Conservation (phyloP, 2,113 vertebrate species). For the Empidonax traillii region DNA sequence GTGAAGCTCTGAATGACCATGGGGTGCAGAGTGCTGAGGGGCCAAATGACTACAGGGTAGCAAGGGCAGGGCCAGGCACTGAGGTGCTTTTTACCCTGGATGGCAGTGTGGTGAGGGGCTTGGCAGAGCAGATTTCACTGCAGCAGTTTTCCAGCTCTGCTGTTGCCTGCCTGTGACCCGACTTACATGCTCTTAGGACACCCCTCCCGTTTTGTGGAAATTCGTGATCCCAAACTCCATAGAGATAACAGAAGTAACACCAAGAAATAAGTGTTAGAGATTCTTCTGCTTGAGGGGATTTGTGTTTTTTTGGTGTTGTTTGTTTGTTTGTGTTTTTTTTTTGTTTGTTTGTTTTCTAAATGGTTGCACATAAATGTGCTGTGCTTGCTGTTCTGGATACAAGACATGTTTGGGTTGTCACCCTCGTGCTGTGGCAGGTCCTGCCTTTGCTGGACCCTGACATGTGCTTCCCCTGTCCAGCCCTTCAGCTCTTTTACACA, state of each 20-base stretch:
- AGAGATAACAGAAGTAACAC: neutral
- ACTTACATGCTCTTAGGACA: neutral
- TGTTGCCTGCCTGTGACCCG: rapidly evolving
- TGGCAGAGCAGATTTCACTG: neutral
- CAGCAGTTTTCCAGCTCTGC: neutral
- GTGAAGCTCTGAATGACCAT: rapidly evolving
- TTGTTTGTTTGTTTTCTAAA: neutral
- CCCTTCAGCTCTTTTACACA: neutral
- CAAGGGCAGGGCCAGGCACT: neutral
- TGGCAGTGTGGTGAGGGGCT: neutral
- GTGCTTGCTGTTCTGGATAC: neutral
- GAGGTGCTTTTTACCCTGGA: neutral
- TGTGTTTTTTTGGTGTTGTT: neutral
- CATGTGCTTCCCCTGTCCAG: neutral
- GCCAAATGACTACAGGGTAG: rapidly evolving
- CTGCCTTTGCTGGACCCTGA: neutral
- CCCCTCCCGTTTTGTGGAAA: neutral
- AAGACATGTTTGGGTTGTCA: neutral
- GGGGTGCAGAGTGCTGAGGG: neutral
- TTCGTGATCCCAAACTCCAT: neutral
- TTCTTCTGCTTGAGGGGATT: neutral
- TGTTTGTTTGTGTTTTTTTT: too few relatives aligned
- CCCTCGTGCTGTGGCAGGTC: neutral
- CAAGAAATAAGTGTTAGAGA: neutral
- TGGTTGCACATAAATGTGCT: neutral